Evolutionary conservation across 2,797 vertebrate genomes (phyloP).

Genomic region (Sebastiscus albofasciatus): DNA sequence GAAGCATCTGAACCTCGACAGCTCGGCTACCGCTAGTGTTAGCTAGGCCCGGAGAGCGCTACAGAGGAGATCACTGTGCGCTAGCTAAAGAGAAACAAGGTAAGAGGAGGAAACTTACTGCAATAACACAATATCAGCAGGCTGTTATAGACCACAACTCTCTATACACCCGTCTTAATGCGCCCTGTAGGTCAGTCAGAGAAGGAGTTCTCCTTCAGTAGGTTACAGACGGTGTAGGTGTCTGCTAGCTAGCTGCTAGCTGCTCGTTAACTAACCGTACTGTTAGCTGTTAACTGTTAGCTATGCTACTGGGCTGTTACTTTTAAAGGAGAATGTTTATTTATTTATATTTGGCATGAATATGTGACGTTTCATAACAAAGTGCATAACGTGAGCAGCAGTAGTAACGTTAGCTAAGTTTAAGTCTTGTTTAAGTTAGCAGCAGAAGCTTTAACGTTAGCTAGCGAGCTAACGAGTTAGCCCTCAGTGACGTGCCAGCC

Average conservation of each 20-base stretch:
- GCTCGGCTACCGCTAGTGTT: constrained; percentile 40
- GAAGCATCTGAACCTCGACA: constrained; percentile 46
- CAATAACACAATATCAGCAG: background rate
- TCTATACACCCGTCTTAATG: rapidly evolving
- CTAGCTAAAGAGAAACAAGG: constrained; percentile 68
- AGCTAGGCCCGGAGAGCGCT: constrained; percentile 46
- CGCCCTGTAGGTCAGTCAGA: rapidly evolving
- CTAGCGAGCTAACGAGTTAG: constrained; percentile 1
- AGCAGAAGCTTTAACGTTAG: background rate
- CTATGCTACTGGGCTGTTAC: background rate
- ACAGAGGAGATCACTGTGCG: constrained; percentile 53
- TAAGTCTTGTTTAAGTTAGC: background rate
- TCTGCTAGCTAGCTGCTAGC: constrained; percentile 47
- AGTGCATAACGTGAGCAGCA: too few relatives aligned
- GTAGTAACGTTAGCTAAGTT: background rate
- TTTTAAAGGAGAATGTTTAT: background rate
- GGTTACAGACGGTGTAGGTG: background rate
- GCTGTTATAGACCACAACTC: background rate
- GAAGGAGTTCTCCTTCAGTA: background rate
- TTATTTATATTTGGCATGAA: background rate
- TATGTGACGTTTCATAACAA: background rate
- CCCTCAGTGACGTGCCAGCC: background rate
- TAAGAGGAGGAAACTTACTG: constrained; percentile 30
- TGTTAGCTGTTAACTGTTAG: background rate
- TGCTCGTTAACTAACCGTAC: background rate